These are phyloP conservation scores for Empidonax traillii DNA, from an alignment of 2,113 vertebrate genomes.

Conservation along the genomic window DNA sequence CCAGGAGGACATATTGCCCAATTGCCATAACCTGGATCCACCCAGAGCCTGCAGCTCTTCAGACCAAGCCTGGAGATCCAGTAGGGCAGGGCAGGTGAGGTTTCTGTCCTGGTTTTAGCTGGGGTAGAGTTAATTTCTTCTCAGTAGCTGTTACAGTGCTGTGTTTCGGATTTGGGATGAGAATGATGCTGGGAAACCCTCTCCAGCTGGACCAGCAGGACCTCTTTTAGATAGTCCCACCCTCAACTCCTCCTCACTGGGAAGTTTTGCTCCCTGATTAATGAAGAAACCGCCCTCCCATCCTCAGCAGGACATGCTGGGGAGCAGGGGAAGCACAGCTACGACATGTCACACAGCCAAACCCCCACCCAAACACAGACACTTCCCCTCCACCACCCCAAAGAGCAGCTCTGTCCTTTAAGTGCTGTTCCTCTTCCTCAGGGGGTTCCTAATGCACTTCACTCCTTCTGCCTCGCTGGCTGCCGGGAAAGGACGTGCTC, in stretches of 20 bases:
- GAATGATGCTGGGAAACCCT: not conserved
- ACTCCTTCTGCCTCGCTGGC: constrained; percentile 26
- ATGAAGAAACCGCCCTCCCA: not conserved
- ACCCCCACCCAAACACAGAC: not conserved
- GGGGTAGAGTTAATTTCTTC: not conserved
- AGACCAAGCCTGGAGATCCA: not conserved
- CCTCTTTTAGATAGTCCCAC: not conserved
- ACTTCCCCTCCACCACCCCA: accelerated
- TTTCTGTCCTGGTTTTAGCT: not conserved
- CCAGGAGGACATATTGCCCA: not conserved
- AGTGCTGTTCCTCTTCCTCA: not conserved
- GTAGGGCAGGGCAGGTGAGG: accelerated
- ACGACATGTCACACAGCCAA: not conserved
- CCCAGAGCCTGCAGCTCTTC: not conserved
- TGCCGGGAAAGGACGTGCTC: not conserved
- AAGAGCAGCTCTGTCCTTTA: constrained; percentile 11
- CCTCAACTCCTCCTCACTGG: accelerated
- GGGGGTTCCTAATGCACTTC: constrained; percentile 48
- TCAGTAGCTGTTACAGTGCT: not conserved
- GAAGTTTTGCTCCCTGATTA: not conserved
- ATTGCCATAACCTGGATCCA: not conserved
- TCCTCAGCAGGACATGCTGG: not conserved
- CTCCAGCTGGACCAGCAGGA: not conserved
- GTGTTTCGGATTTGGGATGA: not conserved
- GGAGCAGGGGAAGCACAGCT: accelerated